These are phyloP conservation scores for Actinia equina DNA, from an alignment of 64 coral and sea anemone species.

Conservation along the genomic window DNA sequence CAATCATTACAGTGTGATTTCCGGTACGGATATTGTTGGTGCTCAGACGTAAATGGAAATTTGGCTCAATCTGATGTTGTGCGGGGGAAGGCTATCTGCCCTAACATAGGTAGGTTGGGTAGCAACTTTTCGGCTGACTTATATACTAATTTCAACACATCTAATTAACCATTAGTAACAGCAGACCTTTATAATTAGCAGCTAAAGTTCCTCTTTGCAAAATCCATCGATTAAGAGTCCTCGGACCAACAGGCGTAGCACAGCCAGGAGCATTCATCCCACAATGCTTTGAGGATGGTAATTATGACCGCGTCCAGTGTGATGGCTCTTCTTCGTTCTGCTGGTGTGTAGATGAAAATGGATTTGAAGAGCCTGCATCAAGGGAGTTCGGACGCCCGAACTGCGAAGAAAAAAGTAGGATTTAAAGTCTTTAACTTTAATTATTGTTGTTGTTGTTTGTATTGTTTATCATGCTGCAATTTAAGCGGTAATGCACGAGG, in stretches of 20 bases:
- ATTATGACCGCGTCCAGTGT: slow-evolving; percentile 70
- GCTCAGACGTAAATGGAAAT: slow-evolving; percentile 62
- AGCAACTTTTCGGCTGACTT: no score
- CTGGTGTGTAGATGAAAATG: slow-evolving; percentile 72
- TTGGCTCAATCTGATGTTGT: background rate
- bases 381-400: slow-evolving; percentile 45
- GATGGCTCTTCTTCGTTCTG: slow-evolving; percentile 40
- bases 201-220: slow-evolving; percentile 27
- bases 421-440: background rate
- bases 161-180: no score
- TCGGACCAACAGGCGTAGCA: slow-evolving; percentile 47
- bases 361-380: slow-evolving; percentile 45
- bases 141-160: no score
- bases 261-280: slow-evolving; percentile 41
- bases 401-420: slow-evolving; percentile 53
- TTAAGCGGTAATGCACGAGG: no score
- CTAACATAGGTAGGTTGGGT: background rate
- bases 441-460: background rate
- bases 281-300: slow-evolving; percentile 58
- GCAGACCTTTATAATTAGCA: background rate
- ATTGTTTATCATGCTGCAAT: no score
- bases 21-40: slow-evolving; percentile 69
- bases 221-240: slow-evolving; percentile 24
- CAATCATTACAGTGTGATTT: slow-evolving; percentile 53
- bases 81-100: background rate